Evolutionary conservation across 2,113 vertebrate genomes (phyloP).

Genomic region (Ciconia boyciana): DNA sequence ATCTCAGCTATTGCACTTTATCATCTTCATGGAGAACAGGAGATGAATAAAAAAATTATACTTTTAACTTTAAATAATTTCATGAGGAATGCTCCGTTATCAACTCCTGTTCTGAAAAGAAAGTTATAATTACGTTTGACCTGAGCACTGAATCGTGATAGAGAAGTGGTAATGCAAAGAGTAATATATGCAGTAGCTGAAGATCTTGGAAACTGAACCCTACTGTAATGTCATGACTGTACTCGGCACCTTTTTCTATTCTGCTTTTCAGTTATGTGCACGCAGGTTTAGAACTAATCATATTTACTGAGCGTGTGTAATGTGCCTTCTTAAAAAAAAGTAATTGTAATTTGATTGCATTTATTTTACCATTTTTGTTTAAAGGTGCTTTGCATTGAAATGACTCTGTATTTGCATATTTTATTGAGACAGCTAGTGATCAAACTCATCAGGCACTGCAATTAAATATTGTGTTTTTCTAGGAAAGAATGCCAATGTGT

Average conservation of each 20-base stretch:
- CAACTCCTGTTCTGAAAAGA: not conserved
- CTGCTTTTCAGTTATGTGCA: not conserved
- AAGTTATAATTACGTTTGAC: constrained; percentile 1
- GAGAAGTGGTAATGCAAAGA: not conserved
- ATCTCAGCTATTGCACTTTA: not conserved
- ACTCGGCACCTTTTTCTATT: not conserved
- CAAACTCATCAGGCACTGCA: constrained; percentile 54
- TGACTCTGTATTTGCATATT: constrained; percentile 53
- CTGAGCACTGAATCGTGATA: not conserved
- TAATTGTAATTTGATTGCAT: constrained; percentile 45
- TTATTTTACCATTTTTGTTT: constrained; percentile 60
- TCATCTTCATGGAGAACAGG: not conserved
- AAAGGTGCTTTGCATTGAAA: constrained; percentile 57
- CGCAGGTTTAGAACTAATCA: constrained; percentile 8
- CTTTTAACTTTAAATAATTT: constrained; percentile 10
- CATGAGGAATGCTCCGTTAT: not conserved
- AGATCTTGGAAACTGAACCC: not conserved
- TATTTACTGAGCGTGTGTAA: not conserved
- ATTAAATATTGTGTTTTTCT: constrained; percentile 60
- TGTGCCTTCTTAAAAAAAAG: constrained; percentile 6
- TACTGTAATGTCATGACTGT: not conserved
- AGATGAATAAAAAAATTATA: constrained; percentile 28
- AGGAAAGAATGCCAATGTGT: constrained; percentile 52
- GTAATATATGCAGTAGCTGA: not conserved
- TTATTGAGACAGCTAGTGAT: constrained; percentile 61